Evolutionary conservation across 2,113 vertebrate genomes (phyloP).

Genomic region (Vanacampus margaritifer): DNA sequence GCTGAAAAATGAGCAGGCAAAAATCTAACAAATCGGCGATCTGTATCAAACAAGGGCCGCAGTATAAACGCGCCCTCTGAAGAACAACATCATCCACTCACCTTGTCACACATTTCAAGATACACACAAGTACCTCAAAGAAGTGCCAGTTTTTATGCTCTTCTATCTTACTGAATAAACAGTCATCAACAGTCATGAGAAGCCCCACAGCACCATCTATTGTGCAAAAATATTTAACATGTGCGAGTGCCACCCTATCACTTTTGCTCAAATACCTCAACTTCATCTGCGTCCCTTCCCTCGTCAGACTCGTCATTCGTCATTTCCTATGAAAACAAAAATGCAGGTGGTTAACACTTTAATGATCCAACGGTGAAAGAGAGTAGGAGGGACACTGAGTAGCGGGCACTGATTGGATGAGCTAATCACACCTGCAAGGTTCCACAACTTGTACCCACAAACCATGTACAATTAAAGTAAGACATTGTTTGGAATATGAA

Average conservation of each 20-base stretch:
- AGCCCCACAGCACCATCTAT: slow-evolving; percentile 55
- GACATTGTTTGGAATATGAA: too few relatives aligned
- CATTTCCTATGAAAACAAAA: slow-evolving; percentile 92
- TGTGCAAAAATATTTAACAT: slow-evolving; percentile 14
- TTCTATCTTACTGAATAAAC: not conserved
- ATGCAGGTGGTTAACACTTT: slow-evolving; percentile 50
- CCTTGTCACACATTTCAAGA: not conserved
- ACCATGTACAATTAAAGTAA: too few relatives aligned
- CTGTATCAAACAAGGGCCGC: not conserved
- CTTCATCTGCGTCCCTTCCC: slow-evolving; percentile 87
- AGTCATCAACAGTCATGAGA: not conserved
- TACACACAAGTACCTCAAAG: not conserved
- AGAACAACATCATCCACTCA: not conserved
- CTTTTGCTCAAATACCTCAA: slow-evolving; percentile 83
- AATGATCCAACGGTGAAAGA: not conserved
- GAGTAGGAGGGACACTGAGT: not conserved
- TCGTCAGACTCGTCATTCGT: slow-evolving; percentile 89
- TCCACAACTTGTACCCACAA: too few relatives aligned
- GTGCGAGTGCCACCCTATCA: not conserved
- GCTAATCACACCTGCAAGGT: too few relatives aligned
- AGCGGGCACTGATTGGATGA: too few relatives aligned
- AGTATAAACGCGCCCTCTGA: not conserved
- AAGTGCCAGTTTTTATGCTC: too few relatives aligned
- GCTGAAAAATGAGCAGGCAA: not conserved
- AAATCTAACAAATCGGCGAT: not conserved